These are phyloP conservation scores for Dioctria linearis DNA, from an alignment of 2,888 invertebrate genomes.

Conservation along the genomic window DNA sequence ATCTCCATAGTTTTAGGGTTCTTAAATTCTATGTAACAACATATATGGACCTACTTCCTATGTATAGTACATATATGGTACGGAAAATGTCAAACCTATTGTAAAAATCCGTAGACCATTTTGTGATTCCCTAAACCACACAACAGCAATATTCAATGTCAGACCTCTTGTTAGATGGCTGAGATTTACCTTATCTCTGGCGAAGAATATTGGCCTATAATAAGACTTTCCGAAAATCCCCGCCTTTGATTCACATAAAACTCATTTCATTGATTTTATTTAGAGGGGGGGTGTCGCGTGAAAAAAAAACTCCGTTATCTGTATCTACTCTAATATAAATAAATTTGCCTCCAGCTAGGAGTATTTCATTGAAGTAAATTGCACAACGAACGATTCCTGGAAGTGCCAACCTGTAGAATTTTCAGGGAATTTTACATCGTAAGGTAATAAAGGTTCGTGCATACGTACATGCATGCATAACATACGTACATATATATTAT, in stretches of 20 bases:
- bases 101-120: background rate
- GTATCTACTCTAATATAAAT: background rate
- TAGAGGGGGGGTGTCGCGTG: background rate
- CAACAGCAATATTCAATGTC: background rate
- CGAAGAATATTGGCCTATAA: background rate
- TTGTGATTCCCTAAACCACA: background rate
- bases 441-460: background rate
- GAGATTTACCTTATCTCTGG: background rate
- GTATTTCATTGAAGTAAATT: background rate
- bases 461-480: no score
- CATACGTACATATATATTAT: background rate
- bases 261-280: slow-evolving; percentile 35
- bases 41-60: background rate
- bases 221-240: slow-evolving; percentile 20
- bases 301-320: slow-evolving; percentile 24
- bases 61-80: no score
- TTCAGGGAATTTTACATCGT: background rate
- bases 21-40: background rate
- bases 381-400: background rate
- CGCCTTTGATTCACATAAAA: slow-evolving; percentile 9
- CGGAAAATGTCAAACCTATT: background rate
- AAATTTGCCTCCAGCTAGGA: background rate
- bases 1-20: background rate
- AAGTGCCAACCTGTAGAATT: slow-evolving; percentile 10
- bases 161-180: background rate